Base-by-base conservation (phyloP, 1,140 invertebrate species). In the Drosophila lacteicornis region DNA sequence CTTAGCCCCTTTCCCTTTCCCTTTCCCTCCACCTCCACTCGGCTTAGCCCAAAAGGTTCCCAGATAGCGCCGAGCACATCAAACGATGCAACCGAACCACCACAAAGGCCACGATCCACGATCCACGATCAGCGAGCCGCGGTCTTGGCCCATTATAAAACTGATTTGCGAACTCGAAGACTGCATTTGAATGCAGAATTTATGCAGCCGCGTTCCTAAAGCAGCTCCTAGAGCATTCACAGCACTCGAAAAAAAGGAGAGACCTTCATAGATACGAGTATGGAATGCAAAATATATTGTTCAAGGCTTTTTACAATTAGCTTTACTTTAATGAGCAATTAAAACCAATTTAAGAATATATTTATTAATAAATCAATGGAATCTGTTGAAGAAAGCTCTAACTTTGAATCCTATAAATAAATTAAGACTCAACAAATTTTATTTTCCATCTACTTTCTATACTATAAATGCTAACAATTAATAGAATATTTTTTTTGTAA, bases 101-200 rank as follows among this genome's bases (percentile, higher is more conserved):
- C 53, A 56, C 19, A 40, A 38, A 38, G 33, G 53, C 33, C 51
- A 22, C 62, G 42, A 38, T 49, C 46, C 43, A 22, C 17, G 19
- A 19, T 59, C 40, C 2, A 12, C 17, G 49, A 53, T 50, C 53
- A 42, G 22, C 51, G 42, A 36, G 53, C 49, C 33, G 12, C 15
- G 42, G 7, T 43, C 50, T 42, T 22, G 25, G 43, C 36, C 80
- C 83, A 87, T 87, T 87, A 88, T 88, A 84, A 87, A 88, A 84
- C 68, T 87, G 83, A 87, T 88, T 87, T 87, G 83, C 75, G 75
- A 61, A 61, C 60, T 65, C 49, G 11, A 33, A 13, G 13, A 30
- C 57, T 45, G 70, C 57, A 75, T 75, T 75, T 75, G 79, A 73
- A 84, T 80, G 65, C 68, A 59, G 60, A 88, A 84, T 88, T 88